A percentile compares a stretch with the other conserved stretches of the same genome.
Evolutionary conservation across 1,140 invertebrate genomes (phyloP).

Genomic region (Drosophila nikananu): DNA sequence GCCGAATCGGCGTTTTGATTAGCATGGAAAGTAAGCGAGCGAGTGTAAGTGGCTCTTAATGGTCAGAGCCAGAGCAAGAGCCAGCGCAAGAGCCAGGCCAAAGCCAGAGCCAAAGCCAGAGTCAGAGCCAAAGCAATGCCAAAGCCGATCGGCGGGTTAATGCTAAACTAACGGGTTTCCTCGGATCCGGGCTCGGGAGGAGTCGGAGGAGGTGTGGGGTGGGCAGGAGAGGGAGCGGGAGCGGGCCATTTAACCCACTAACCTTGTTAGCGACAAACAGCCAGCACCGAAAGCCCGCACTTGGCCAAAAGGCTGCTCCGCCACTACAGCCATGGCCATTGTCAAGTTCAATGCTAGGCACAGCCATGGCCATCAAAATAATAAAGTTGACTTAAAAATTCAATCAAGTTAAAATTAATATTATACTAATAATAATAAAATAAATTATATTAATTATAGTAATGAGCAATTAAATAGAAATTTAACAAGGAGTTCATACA

Average conservation of each 20-base stretch:
- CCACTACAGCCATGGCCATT: constrained; percentile 32
- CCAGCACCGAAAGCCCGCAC: constrained; percentile 30
- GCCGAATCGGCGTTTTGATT: constrained; percentile 27
- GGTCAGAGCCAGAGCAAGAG: constrained; percentile 45
- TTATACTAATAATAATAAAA: too few species aligned
- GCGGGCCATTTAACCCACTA: constrained; percentile 75
- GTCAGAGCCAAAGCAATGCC: constrained; percentile 54
- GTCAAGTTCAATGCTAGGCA: constrained; percentile 74
- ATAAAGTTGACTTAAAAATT: too few species aligned
- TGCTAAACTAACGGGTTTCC: constrained; percentile 43
- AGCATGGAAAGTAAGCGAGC: constrained; percentile 68
- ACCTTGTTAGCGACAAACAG: constrained; percentile 73
- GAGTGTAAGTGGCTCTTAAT: constrained; percentile 69
- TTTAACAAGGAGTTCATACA: not conserved
- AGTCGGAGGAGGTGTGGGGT: constrained; percentile 8
- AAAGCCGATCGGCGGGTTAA: constrained; percentile 60
- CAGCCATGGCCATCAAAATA: constrained; percentile 7
- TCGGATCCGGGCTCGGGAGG: constrained; percentile 30
- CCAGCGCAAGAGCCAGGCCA: constrained; percentile 13
- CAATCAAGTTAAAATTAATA: too few species aligned
- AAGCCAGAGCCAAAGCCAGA: constrained; percentile 8
- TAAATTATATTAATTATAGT: too few species aligned
- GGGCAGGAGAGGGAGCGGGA: constrained; percentile 12
- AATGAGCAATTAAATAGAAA: not conserved
- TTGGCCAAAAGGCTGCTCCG: constrained; percentile 25